Percentiles rank a stretch among this genome's conserved stretches.
Conservation (phyloP, 2,888 invertebrate species). For the Ormyrus nitidulus region DNA sequence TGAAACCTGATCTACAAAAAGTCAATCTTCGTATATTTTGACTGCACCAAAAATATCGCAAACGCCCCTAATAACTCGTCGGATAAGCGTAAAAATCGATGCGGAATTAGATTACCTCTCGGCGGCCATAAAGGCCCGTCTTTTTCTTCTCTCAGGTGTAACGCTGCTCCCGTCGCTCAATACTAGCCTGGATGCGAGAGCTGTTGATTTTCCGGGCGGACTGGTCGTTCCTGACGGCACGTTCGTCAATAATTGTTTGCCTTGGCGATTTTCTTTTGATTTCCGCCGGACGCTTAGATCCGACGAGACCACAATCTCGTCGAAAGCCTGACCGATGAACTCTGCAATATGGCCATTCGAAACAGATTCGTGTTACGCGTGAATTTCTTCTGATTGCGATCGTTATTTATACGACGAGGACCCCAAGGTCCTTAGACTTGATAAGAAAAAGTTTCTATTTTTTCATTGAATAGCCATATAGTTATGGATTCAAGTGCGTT, state of each 20-base stretch:
- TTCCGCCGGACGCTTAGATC: conserved; percentile 71
- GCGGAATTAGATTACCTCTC: conserved; percentile 61
- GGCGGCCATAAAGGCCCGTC: conserved; percentile 61
- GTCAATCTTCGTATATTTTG: too few species aligned
- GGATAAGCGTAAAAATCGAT: too few species aligned
- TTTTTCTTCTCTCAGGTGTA: conserved; percentile 65
- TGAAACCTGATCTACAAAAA: too few species aligned
- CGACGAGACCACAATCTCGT: conserved; percentile 75
- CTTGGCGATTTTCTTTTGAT: conserved; percentile 73
- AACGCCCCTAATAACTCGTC: too few species aligned
- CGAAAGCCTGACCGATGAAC: conserved; percentile 72
- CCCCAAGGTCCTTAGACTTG: too few species aligned
- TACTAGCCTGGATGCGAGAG: conserved; percentile 67
- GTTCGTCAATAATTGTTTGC: conserved; percentile 71
- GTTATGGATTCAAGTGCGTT: too few species aligned
- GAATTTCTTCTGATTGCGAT: too few species aligned
- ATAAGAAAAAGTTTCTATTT: conserved; percentile 3
- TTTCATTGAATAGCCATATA: background rate
- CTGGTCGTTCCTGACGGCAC: conserved; percentile 70
- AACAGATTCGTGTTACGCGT: too few species aligned
- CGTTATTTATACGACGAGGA: too few species aligned
- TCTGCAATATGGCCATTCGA: conserved; percentile 59
- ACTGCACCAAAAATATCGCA: too few species aligned
- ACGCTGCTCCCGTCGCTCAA: conserved; percentile 69
- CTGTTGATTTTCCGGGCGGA: conserved; percentile 68